Conservation (phyloP, 2,888 invertebrate genomes). For the Scaptomyza tumidula region DNA sequence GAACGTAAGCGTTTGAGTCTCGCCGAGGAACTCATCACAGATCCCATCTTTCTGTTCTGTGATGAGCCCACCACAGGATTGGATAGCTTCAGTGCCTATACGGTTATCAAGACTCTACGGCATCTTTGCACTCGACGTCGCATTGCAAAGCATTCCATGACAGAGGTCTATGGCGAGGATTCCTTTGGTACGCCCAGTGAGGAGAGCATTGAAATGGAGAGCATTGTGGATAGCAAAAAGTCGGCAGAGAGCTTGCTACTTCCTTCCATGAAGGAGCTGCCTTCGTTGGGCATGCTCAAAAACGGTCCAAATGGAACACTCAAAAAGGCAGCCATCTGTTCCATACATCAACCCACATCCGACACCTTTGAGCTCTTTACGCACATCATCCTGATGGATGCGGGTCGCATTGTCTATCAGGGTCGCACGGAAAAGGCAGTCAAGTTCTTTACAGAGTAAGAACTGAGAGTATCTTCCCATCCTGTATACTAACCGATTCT, state of each 20-base stretch:
- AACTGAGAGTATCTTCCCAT: background rate
- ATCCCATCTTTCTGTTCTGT: conserved; percentile 95
- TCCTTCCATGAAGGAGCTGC: conserved; percentile 64
- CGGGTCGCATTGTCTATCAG: conserved; percentile 91
- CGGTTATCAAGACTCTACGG: conserved; percentile 90
- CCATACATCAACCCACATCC: conserved; percentile 96
- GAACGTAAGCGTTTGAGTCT: conserved; percentile 94
- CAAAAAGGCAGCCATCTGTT: conserved; percentile 91
- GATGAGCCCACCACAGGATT: conserved; percentile 97
- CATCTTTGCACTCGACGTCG: conserved; percentile 86
- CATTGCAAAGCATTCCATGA: conserved; percentile 67
- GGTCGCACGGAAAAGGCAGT: conserved; percentile 90
- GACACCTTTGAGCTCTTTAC: conserved; percentile 94
- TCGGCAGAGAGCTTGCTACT: conserved; percentile 62
- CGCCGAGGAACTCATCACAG: conserved; percentile 94
- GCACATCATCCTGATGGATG: conserved; percentile 90
- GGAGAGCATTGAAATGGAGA: conserved; percentile 81
- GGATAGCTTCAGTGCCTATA: conserved; percentile 94
- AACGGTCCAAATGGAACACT: conserved; percentile 68
- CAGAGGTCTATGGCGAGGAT: conserved; percentile 77
- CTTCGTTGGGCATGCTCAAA: conserved; percentile 70
- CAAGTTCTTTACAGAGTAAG: conserved; percentile 89
- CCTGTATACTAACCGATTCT: background rate
- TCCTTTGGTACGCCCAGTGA: conserved; percentile 69
- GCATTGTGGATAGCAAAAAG: conserved; percentile 33